These are phyloP conservation scores for Baronia brevicornis DNA, from an alignment of 2,888 invertebrate species.

Conservation along the genomic window DNA sequence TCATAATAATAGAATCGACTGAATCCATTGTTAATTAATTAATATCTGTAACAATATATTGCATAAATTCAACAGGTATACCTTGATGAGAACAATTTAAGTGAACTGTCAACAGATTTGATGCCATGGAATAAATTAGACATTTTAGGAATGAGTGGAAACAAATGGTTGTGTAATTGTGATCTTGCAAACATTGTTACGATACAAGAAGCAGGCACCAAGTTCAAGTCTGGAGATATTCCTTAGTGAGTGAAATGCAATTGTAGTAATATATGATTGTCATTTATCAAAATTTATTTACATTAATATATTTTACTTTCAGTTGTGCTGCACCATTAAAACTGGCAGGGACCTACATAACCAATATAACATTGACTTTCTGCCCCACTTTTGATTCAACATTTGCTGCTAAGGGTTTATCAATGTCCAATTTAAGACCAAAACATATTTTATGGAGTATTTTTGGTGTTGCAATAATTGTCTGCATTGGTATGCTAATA, in stretches of 20 bases:
- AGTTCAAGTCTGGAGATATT: slow-evolving; percentile 51
- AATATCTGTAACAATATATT: neutral
- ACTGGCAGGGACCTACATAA: slow-evolving; percentile 52
- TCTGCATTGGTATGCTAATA: slow-evolving; percentile 51
- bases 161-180: slow-evolving; percentile 81
- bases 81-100: slow-evolving; percentile 77
- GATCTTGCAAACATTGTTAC: slow-evolving; percentile 60
- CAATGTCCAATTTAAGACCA: slow-evolving; percentile 46
- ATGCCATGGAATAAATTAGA: slow-evolving; percentile 74
- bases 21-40: neutral
- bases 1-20: slow-evolving; percentile 2
- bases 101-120: slow-evolving; percentile 66
- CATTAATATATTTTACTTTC: slow-evolving; percentile 27
- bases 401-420: slow-evolving; percentile 38
- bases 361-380: slow-evolving; percentile 53
- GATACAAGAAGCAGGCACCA: slow-evolving; percentile 49
- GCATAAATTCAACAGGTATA: slow-evolving; percentile 64
- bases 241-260: slow-evolving; percentile 55
- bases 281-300: neutral
- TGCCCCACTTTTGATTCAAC: slow-evolving; percentile 58
- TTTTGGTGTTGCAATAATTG: slow-evolving; percentile 53
- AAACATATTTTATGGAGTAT: slow-evolving; percentile 66
- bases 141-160: slow-evolving; percentile 75
- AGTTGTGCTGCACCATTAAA: slow-evolving; percentile 67
- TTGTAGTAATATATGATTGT: too few relatives aligned